A percentile compares a stretch with the other conserved stretches of the same genome.
Conservation (phyloP, 2,113 vertebrate genomes). For the Cyphomyrus discorhynchus region DNA sequence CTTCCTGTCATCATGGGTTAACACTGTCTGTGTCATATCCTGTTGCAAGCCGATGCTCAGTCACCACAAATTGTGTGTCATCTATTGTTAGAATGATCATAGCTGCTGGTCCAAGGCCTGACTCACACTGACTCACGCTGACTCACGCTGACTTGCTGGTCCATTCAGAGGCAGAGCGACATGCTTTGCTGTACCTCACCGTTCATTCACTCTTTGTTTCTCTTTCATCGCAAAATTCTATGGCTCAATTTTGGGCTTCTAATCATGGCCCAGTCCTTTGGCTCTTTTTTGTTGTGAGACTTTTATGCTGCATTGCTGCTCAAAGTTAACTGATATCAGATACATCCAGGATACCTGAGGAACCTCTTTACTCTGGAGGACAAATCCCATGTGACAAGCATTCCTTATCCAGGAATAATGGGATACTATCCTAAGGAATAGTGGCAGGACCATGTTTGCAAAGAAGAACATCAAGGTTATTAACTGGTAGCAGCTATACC, state of each 20-base stretch:
- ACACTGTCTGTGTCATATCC: background rate
- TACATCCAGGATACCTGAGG: background rate
- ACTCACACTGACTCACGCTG: background rate
- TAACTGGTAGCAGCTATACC: background rate
- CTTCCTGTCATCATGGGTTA: background rate
- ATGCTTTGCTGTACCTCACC: background rate
- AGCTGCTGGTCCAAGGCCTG: background rate
- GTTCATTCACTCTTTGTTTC: background rate
- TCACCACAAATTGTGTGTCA: background rate
- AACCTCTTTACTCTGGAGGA: background rate
- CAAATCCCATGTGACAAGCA: background rate
- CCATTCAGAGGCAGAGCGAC: background rate
- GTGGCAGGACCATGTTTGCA: background rate
- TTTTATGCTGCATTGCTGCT: background rate
- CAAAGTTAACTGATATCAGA: background rate
- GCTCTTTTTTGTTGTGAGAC: background rate
- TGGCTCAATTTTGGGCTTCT: background rate
- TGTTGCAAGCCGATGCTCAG: background rate
- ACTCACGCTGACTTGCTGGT: background rate
- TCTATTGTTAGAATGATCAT: background rate
- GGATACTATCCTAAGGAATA: background rate
- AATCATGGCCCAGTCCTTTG: background rate
- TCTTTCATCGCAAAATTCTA: background rate
- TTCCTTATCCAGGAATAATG: background rate
- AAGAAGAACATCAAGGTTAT: background rate